Evolutionary conservation across 2,113 vertebrate species (phyloP).

Genomic region (Campylomormyrus numenius): DNA sequence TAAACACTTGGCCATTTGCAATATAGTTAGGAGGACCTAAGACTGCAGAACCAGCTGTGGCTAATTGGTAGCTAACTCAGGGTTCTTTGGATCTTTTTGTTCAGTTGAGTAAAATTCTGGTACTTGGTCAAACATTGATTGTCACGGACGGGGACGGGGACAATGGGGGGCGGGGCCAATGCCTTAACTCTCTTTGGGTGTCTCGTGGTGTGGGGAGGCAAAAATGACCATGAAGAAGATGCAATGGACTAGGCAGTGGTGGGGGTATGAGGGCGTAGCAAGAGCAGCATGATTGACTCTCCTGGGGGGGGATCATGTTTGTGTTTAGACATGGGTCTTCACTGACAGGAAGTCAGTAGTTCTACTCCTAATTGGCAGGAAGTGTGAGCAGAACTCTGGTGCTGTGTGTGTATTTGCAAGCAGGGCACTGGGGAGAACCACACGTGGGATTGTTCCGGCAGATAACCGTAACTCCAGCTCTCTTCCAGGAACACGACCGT

Average conservation of each 20-base stretch:
- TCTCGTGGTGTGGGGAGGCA: neutral
- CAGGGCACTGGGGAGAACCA: neutral
- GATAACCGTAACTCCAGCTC: neutral
- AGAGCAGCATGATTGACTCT: neutral
- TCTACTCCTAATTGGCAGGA: conserved; percentile 25
- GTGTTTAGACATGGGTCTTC: conserved; percentile 10
- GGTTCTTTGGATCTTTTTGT: neutral
- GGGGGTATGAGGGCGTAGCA: neutral
- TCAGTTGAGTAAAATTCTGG: neutral
- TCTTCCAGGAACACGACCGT: neutral
- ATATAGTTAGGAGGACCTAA: neutral
- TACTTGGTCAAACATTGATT: neutral
- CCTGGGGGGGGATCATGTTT: neutral
- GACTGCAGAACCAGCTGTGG: neutral
- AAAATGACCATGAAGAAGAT: neutral
- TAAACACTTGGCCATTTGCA: neutral
- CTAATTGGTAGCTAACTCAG: neutral
- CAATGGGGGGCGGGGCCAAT: neutral
- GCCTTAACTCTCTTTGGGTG: neutral
- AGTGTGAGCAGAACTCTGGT: neutral
- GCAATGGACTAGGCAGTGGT: neutral
- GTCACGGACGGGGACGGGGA: neutral
- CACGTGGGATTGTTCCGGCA: neutral
- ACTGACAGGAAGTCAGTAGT: conserved; percentile 16
- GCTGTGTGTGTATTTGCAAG: neutral